These are phyloP conservation scores for Lasioglossum morio DNA, from an alignment of 2,888 invertebrate species.

Conservation along the genomic window DNA sequence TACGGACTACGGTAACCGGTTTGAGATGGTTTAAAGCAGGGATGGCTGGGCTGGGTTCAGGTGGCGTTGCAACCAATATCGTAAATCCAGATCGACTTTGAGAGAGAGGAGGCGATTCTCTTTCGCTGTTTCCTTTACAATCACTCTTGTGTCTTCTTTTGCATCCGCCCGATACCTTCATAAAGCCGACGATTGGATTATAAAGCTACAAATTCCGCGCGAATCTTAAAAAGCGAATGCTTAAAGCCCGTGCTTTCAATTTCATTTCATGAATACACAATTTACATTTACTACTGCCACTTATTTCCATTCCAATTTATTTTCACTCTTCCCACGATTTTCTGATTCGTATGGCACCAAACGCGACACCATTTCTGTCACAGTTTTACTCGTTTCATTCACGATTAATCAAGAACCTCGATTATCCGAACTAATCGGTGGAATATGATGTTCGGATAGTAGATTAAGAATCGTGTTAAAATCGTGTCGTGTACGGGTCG, in stretches of 20 bases:
- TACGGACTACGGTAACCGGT: slow-evolving; percentile 61
- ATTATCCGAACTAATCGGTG: no score
- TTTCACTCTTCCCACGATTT: neutral
- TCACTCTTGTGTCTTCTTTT: slow-evolving; percentile 65
- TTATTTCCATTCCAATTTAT: neutral
- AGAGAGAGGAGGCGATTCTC: slow-evolving; percentile 68
- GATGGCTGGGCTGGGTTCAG: slow-evolving; percentile 75
- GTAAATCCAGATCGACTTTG: slow-evolving; percentile 81
- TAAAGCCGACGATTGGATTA: slow-evolving; percentile 76
- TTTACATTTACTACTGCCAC: neutral
- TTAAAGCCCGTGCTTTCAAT: neutral
- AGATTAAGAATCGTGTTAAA: no score
- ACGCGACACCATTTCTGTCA: neutral
- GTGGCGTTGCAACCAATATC: slow-evolving; percentile 81
- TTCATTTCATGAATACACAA: neutral
- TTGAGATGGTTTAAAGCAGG: slow-evolving; percentile 68
- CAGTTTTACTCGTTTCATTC: neutral
- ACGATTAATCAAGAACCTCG: neutral
- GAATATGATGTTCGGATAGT: neutral
- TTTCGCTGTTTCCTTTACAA: slow-evolving; percentile 55
- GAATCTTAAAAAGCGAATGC: slow-evolving; percentile 43
- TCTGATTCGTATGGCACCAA: neutral
- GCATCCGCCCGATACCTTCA: slow-evolving; percentile 74
- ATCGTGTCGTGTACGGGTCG: no score
- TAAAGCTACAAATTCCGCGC: slow-evolving; percentile 60